Conservation (phyloP, 64 coral and sea anemone genomes). For the Orbicella faveolata region DNA sequence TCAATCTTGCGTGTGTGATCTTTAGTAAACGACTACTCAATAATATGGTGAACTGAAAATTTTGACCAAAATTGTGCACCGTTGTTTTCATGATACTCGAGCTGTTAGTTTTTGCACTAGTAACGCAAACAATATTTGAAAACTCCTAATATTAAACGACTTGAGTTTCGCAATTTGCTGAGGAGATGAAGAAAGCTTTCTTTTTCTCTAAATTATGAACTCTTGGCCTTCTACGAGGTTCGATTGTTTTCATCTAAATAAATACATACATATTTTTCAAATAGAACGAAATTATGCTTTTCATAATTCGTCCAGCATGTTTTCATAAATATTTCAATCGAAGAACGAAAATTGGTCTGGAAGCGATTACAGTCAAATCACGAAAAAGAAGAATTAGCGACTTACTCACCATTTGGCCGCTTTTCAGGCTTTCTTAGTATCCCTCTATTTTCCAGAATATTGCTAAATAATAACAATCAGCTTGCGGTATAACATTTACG, state of each 20-base stretch:
- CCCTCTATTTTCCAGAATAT: not conserved
- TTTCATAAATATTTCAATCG: too few species aligned
- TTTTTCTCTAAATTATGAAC: not conserved
- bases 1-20: not conserved
- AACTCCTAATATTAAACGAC: not conserved
- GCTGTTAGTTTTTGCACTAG: not conserved
- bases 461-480: not conserved
- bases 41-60: too few species aligned
- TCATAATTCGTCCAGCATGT: too few species aligned
- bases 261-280: too few species aligned
- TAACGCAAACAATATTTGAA: not conserved
- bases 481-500: not conserved
- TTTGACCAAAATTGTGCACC: too few species aligned
- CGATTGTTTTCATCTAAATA: too few species aligned
- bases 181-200: not conserved
- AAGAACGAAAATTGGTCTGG: too few species aligned
- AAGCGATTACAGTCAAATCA: too few species aligned
- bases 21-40: not conserved
- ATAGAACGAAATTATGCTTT: too few species aligned
- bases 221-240: too few species aligned
- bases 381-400: not conserved
- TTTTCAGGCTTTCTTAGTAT: not conserved
- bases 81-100: not conserved
- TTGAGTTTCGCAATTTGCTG: not conserved
- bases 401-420: not conserved